Evolutionary conservation across 2,888 invertebrate species (phyloP).

Genomic region (Watsonalla cultraria): DNA sequence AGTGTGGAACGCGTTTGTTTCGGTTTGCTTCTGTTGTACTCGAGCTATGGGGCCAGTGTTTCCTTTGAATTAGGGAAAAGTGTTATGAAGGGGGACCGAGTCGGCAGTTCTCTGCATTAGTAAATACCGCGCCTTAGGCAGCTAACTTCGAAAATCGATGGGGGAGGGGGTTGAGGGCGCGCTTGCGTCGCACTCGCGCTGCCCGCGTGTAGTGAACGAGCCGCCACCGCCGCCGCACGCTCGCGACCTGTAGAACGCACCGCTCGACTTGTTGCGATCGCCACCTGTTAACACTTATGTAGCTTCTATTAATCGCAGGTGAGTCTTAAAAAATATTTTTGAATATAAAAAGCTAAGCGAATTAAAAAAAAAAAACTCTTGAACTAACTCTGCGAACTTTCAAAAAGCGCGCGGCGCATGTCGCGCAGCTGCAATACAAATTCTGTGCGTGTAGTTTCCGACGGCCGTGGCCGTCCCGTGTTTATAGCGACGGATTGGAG

Average conservation of each 20-base stretch:
- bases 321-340: slow-evolving; percentile 25
- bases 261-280: slow-evolving; percentile 66
- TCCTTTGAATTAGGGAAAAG: slow-evolving; percentile 46
- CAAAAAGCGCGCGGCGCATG: too few species aligned
- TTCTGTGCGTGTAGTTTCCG: neutral
- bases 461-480: neutral
- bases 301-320: slow-evolving; percentile 62
- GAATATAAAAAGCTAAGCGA: slow-evolving; percentile 8
- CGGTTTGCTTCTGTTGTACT: neutral
- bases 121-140: slow-evolving; percentile 61
- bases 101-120: slow-evolving; percentile 62
- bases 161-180: slow-evolving; percentile 41
- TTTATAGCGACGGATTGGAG: neutral
- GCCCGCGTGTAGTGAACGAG: slow-evolving; percentile 51
- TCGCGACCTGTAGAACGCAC: slow-evolving; percentile 45
- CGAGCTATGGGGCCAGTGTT: slow-evolving; percentile 18
- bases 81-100: slow-evolving; percentile 52
- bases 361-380: slow-evolving; percentile 4
- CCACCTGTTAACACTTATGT: slow-evolving; percentile 71
- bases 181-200: slow-evolving; percentile 46
- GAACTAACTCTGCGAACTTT: neutral
- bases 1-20: neutral
- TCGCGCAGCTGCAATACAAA: neutral
- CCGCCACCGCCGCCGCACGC: slow-evolving; percentile 58
- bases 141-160: slow-evolving; percentile 70